Conservation (phyloP, 1,140 invertebrate genomes). For the Melipona quadrifasciata region DNA sequence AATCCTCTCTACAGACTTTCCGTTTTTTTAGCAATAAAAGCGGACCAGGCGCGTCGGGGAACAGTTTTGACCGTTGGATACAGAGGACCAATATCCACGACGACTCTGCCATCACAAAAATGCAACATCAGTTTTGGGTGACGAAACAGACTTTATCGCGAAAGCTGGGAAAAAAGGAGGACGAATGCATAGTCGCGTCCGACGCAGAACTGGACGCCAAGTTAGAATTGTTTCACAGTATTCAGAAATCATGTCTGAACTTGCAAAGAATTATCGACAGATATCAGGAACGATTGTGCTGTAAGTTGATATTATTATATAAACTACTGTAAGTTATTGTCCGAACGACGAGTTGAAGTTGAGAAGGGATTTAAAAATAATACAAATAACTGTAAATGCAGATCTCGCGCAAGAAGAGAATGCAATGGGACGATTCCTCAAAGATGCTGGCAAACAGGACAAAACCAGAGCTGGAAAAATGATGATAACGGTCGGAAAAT, state of each 20-base stretch:
- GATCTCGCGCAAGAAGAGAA: conserved; percentile 97
- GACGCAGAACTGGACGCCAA: conserved; percentile 99
- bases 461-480: conserved; percentile 95
- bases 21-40: conserved; percentile 61
- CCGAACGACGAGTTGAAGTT: neutral
- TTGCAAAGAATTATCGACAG: conserved; percentile 95
- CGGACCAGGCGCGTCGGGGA: conserved; percentile 69
- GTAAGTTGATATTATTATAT: conserved; percentile 79
- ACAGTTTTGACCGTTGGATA: conserved; percentile 72
- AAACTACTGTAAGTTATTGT: too few relatives aligned
- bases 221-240: conserved; percentile 97
- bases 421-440: conserved; percentile 96
- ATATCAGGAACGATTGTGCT: conserved; percentile 96
- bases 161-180: conserved; percentile 98
- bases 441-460: conserved; percentile 95
- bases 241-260: conserved; percentile 94
- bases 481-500: conserved; percentile 96
- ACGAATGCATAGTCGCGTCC: conserved; percentile 97
- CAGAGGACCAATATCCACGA: conserved; percentile 68
- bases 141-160: conserved; percentile 97
- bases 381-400: conserved; percentile 67
- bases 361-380: neutral
- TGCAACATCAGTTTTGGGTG: conserved; percentile 99
- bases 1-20: neutral
- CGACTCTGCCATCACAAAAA: conserved; percentile 85